Evolutionary conservation across 2,797 vertebrate genomes (phyloP).

Genomic region (Pangasius macronema): DNA sequence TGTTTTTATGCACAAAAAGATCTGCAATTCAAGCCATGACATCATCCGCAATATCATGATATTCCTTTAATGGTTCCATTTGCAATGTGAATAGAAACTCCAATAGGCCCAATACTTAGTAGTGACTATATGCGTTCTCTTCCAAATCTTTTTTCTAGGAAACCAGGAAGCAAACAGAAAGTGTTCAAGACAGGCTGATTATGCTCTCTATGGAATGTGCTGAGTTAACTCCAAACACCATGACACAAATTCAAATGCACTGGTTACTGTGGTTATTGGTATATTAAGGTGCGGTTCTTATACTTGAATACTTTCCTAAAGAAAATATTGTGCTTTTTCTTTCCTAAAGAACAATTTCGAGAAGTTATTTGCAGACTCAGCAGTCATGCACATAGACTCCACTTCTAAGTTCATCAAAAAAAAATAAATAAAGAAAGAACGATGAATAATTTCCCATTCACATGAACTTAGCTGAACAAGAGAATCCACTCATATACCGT

Average conservation of each 20-base stretch:
- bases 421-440: background rate
- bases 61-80: background rate
- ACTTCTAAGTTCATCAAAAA: background rate
- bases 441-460: conserved; percentile 16
- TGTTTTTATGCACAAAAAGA: background rate
- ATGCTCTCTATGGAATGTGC: background rate
- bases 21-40: background rate
- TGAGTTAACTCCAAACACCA: background rate
- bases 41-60: background rate
- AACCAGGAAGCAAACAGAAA: background rate
- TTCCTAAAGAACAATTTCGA: background rate
- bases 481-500: conserved; percentile 14
- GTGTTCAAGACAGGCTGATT: background rate
- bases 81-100: background rate
- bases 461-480: conserved; percentile 7
- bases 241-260: background rate
- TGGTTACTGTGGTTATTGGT: background rate
- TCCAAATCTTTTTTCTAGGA: background rate
- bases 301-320: background rate
- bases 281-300: background rate
- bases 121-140: background rate
- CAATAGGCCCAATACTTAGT: background rate
- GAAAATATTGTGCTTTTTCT: background rate
- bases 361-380: conserved; percentile 27
- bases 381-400: background rate